phyloP scores from a whole-genome alignment of 2,888 invertebrate genomes.

The Argyra leucocephala region DNA sequence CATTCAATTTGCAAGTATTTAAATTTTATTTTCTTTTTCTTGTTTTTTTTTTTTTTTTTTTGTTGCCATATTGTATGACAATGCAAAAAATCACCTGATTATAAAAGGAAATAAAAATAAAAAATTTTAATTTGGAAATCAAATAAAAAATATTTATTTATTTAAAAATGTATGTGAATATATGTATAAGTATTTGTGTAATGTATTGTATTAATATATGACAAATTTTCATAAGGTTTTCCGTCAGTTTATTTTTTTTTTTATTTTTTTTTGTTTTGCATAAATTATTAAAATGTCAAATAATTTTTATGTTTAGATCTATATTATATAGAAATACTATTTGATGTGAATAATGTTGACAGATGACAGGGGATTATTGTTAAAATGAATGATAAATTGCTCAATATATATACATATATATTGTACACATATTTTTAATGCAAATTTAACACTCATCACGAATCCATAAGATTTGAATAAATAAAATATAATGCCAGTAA shows the following conservation, averaged over 20 bases:
- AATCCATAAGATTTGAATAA: background rate
- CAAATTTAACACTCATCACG: background rate
- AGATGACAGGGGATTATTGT: background rate
- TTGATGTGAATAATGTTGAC: background rate
- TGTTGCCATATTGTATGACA: background rate
- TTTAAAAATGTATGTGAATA: background rate
- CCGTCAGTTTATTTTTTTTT: background rate
- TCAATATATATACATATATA: background rate
- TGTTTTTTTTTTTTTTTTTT: too few species aligned
- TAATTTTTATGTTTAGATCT: too few species aligned
- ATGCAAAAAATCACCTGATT: background rate
- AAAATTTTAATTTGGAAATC: background rate
- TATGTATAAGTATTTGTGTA: background rate
- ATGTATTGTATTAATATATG: background rate
- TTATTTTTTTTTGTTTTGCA: background rate
- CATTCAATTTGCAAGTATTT: background rate
- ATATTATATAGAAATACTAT: background rate
- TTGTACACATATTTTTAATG: background rate
- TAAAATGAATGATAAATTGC: background rate
- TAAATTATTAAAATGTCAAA: background rate
- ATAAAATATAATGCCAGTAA: too few species aligned
- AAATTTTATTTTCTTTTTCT: too few species aligned
- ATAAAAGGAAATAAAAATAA: background rate
- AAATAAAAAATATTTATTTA: background rate
- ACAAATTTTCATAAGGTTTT: background rate